Conservation (phyloP, 2,888 invertebrate species). For the Metellina segmentata region DNA sequence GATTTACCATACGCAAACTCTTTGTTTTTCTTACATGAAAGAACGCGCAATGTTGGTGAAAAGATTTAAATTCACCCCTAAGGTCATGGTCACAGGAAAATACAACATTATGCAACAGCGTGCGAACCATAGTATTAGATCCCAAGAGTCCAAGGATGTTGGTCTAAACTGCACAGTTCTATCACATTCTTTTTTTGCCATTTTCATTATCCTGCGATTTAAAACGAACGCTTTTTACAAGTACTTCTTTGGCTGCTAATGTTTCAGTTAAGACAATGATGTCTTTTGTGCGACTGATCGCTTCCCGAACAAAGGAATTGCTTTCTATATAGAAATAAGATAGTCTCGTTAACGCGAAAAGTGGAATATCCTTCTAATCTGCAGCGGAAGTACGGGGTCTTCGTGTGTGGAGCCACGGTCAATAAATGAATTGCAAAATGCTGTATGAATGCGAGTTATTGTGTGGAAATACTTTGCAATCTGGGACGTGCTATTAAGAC, state of each 20-base stretch:
- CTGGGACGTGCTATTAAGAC: background rate
- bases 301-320: background rate
- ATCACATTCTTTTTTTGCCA: background rate
- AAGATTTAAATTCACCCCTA: constrained; percentile 18
- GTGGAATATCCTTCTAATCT: background rate
- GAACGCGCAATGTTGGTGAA: background rate
- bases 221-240: too few relatives aligned
- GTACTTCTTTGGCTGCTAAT: too few relatives aligned
- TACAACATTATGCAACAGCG: constrained; percentile 12
- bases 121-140: constrained; percentile 16
- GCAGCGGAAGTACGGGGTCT: background rate
- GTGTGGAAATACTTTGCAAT: background rate
- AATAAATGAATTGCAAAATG: background rate
- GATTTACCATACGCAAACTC: background rate
- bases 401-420: background rate
- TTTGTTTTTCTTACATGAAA: background rate
- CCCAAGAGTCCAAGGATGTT: background rate
- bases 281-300: background rate
- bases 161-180: background rate
- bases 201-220: too few relatives aligned
- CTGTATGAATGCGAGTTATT: background rate
- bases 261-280: background rate
- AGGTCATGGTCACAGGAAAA: constrained; percentile 19
- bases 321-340: background rate
- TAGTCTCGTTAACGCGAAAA: background rate